Conservation (phyloP, 2,113 vertebrate genomes). For the Callaeas wilsoni region DNA sequence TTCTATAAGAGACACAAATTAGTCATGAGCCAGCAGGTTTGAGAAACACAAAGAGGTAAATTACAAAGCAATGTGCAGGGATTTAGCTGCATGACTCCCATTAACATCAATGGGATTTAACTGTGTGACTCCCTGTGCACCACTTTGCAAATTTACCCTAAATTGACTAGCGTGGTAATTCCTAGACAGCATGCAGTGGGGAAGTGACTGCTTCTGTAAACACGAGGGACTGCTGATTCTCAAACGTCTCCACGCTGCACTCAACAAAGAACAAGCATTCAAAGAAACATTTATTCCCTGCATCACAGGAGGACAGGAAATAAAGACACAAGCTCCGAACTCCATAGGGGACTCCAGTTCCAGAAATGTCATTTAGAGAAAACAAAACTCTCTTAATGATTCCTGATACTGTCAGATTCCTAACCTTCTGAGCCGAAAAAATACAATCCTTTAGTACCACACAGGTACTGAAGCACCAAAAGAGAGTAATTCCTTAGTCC, state of each 20-base stretch:
- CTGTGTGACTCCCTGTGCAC: constrained; percentile 24
- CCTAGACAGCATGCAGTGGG: constrained; percentile 39
- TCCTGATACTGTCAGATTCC: background rate
- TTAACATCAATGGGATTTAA: constrained; percentile 62
- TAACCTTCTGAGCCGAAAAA: background rate
- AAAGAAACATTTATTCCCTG: constrained; percentile 36
- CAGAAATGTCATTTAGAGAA: background rate
- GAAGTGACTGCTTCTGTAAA: constrained; percentile 55
- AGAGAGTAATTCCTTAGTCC: background rate
- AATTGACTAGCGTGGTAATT: constrained; percentile 54
- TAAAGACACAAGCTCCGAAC: constrained; percentile 10
- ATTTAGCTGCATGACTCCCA: constrained; percentile 59
- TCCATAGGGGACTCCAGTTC: background rate
- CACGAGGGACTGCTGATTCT: constrained; percentile 34
- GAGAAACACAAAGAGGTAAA: constrained; percentile 60
- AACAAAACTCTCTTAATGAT: background rate
- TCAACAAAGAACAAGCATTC: constrained; percentile 29
- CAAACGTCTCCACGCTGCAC: background rate
- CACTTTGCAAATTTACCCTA: constrained; percentile 51
- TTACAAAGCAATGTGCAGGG: constrained; percentile 49
- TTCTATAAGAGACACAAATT: constrained; percentile 47
- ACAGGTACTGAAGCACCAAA: background rate
- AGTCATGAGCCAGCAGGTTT: constrained; percentile 46
- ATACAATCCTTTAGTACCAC: background rate
- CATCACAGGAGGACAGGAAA: constrained; percentile 19